phyloP scores from a whole-genome alignment of 1,140 invertebrate genomes.

The Sycobia sp. region DNA sequence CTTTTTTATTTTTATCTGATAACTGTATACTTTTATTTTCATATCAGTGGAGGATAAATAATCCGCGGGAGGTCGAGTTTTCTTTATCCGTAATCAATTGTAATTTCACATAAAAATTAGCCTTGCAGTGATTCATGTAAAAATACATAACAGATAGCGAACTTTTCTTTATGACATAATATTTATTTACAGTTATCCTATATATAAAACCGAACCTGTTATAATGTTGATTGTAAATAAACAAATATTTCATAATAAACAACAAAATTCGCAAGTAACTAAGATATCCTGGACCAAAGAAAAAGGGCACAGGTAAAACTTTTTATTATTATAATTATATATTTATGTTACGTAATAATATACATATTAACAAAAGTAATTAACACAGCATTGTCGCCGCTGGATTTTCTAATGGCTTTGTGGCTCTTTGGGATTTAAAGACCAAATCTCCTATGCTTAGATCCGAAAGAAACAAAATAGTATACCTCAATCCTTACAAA shows the following conservation, averaged over 20 bases:
- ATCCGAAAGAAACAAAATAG: constrained; percentile 48
- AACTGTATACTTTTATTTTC: too few species aligned
- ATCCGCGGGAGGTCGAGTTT: too few species aligned
- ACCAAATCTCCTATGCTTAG: constrained; percentile 62
- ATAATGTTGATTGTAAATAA: constrained; percentile 51
- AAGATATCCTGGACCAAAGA: constrained; percentile 59
- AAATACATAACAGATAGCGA: not conserved
- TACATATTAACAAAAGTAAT: not conserved
- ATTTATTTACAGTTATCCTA: constrained; percentile 40
- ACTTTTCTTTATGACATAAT: not conserved
- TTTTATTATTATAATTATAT: constrained; percentile 8
- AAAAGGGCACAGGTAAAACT: constrained; percentile 50
- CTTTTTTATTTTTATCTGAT: too few species aligned
- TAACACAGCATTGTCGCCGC: constrained; percentile 62
- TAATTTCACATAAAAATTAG: too few species aligned
- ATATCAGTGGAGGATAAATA: too few species aligned
- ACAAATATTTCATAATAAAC: constrained; percentile 37
- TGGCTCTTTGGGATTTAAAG: constrained; percentile 66
- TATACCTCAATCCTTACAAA: constrained; percentile 53
- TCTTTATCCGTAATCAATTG: too few species aligned
- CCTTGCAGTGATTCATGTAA: too few species aligned
- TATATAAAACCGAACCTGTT: constrained; percentile 56
- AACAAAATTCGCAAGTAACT: constrained; percentile 55
- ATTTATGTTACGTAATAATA: too few species aligned
- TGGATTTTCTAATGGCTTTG: constrained; percentile 69